Conservation (phyloP, 1,140 invertebrate genomes). For the Neodiprion pinetum region DNA sequence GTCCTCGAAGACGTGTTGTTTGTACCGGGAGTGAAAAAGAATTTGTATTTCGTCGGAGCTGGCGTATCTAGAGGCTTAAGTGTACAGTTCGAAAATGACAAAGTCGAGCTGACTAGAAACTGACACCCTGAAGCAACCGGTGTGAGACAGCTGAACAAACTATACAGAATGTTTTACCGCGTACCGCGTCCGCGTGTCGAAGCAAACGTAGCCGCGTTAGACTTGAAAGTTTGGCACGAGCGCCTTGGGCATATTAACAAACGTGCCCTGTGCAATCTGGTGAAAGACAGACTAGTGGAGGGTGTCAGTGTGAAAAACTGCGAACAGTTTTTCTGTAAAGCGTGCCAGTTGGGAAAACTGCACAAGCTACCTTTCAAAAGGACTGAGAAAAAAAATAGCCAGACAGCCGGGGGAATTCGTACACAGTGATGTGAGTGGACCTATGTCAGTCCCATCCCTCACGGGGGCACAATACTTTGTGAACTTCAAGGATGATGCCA, state of each 20-base stretch:
- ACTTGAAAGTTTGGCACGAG: constrained; percentile 27
- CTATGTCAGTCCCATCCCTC: constrained; percentile 5
- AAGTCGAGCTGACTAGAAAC: constrained; percentile 23
- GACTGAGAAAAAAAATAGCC: constrained; percentile 12
- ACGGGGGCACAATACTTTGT: constrained; percentile 45
- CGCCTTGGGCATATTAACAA: constrained; percentile 27
- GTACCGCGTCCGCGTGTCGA: constrained; percentile 9
- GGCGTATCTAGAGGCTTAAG: constrained; percentile 21
- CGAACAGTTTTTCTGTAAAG: constrained; percentile 30
- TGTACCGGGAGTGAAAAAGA: constrained; percentile 21
- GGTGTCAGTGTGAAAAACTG: constrained; percentile 13
- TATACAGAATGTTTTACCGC: constrained; percentile 21
- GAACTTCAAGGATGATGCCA: constrained; percentile 55
- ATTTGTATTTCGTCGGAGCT: constrained; percentile 30
- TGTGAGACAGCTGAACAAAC: constrained; percentile 14
- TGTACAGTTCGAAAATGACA: constrained; percentile 22
- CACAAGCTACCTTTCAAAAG: constrained; percentile 32
- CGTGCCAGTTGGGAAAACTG: constrained; percentile 42
- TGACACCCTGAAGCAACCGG: constrained; percentile 27
- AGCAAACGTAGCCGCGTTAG: constrained; percentile 9
- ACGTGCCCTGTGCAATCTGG: constrained; percentile 20
- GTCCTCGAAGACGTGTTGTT: constrained; percentile 22
- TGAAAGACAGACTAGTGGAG: constrained; percentile 22
- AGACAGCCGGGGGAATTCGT: constrained; percentile 6
- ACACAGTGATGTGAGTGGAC: constrained; percentile 10